Base-by-base conservation (phyloP, 2,113 vertebrate species). In the Odocoileus virginianus region DNA sequence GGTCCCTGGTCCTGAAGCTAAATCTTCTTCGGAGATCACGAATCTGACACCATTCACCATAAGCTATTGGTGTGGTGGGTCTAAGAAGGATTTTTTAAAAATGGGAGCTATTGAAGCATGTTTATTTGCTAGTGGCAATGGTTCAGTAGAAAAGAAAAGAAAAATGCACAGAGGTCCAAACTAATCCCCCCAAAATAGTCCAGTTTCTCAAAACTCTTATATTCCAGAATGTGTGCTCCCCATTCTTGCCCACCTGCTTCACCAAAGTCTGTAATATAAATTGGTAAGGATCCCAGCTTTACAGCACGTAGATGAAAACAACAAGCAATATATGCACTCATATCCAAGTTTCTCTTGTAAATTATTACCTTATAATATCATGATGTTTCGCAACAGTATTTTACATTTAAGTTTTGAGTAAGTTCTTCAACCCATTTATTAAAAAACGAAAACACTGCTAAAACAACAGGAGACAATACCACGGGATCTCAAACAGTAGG, bases 371-470 rank as follows among this genome's bases (percentile, higher is more conserved):
- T 61, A 43, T 74, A 84, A 76, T 23, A 45, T 36, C 79, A 33
- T 54, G 40, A 79, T 52, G 84, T 58, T 92, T 94, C 54, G 28
- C 13, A 64, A 67, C 8, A 76, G 28, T 43, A 81, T 74, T 92
- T 97, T 90, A 94, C 33, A 78, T 67, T 97, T 95, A 47, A 60
- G 55, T 79, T 83, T 87, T 79, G 36, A 67, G 58, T 92, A 27
- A 10, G 1, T 74, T 97, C 36, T 96, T 96, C 16, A 83, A 30
- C 54, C 14, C 16, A 2, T 67, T 21, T 23, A 11, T 88, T 64
- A 50, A 28, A 79, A 87, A 50, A 43, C 43, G 25, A 43, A 67
- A 60, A 61, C 36, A 45, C 28, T 30, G 23, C 58, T 71, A 50
- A 60, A 88, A 64, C 54, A 76, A 47, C 3, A 43, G 50, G 30